Percentiles rank a stretch among this genome's conserved stretches.
Evolutionary conservation across 2,113 vertebrate genomes (phyloP).

Genomic region (Paradisaea rubra): DNA sequence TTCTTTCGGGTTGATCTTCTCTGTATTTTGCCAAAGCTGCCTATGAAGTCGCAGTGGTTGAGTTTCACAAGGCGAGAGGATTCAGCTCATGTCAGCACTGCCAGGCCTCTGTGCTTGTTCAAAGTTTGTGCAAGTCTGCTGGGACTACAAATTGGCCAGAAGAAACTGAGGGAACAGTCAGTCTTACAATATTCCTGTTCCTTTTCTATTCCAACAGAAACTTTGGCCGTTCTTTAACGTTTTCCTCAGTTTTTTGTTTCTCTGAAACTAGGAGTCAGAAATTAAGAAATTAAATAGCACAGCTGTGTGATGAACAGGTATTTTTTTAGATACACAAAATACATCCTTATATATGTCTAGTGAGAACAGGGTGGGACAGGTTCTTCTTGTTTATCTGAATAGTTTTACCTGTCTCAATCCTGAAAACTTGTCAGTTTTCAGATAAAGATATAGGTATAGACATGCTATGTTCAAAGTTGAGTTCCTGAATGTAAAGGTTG

Average conservation of each 20-base stretch:
- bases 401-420: not conserved
- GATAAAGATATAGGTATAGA: not conserved
- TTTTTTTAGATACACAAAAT: not conserved
- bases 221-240: not conserved
- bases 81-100: not conserved
- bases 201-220: not conserved
- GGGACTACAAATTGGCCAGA: constrained; percentile 19
- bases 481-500: not conserved
- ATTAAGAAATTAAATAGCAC: not conserved
- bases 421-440: not conserved
- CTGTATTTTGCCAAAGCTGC: not conserved
- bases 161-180: not conserved
- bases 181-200: not conserved
- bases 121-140: not conserved
- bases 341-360: not conserved
- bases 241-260: not conserved
- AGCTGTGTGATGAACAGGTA: not conserved
- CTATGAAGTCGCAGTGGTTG: not conserved
- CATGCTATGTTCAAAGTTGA: not conserved
- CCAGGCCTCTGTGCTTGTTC: constrained; percentile 15
- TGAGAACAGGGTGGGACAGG: not conserved
- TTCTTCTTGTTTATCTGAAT: not conserved
- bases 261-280: not conserved
- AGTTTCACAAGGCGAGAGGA: not conserved
- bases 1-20: not conserved